Percentiles rank a stretch among this genome's conserved stretches.
phyloP scores from a whole-genome alignment of 2,797 vertebrate species.

The Oreochromis grahami region DNA sequence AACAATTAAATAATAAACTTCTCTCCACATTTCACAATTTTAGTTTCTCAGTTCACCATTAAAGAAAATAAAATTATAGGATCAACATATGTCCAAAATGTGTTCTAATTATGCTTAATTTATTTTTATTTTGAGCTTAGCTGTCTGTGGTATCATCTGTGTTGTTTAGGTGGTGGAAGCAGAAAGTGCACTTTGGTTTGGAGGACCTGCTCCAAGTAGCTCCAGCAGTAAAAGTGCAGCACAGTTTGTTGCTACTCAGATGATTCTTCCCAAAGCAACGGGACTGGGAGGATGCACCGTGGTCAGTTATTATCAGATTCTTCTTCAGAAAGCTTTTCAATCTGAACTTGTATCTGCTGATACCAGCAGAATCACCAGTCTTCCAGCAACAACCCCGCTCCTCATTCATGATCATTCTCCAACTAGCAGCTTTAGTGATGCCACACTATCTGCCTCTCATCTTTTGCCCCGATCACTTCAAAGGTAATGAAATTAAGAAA shows the following conservation, averaged over 20 bases:
- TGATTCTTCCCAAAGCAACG: constrained; percentile 48
- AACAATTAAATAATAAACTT: not conserved
- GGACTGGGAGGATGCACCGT: constrained; percentile 58
- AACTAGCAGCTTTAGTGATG: constrained; percentile 15
- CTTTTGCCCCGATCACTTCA: constrained; percentile 14
- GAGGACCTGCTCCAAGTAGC: not conserved
- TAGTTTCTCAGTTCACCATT: not conserved
- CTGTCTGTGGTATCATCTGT: not conserved
- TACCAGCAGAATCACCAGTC: not conserved
- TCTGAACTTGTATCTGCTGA: not conserved
- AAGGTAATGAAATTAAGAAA: constrained; percentile 35
- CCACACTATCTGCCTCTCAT: not conserved
- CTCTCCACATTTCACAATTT: not conserved
- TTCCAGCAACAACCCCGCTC: not conserved
- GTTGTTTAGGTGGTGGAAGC: constrained; percentile 34
- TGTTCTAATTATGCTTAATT: not conserved
- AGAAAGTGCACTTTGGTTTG: constrained; percentile 30
- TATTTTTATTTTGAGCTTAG: not conserved
- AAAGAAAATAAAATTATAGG: not conserved
- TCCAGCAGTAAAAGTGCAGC: not conserved
- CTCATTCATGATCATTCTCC: constrained; percentile 1
- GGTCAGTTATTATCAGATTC: constrained; percentile 43
- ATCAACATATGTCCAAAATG: not conserved
- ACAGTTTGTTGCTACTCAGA: constrained; percentile 63
- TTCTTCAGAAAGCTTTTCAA: constrained; percentile 53